A percentile compares a stretch with the other conserved stretches of the same genome.
phyloP scores from a whole-genome alignment of 2,888 invertebrate species.

The Halictus ligatus region DNA sequence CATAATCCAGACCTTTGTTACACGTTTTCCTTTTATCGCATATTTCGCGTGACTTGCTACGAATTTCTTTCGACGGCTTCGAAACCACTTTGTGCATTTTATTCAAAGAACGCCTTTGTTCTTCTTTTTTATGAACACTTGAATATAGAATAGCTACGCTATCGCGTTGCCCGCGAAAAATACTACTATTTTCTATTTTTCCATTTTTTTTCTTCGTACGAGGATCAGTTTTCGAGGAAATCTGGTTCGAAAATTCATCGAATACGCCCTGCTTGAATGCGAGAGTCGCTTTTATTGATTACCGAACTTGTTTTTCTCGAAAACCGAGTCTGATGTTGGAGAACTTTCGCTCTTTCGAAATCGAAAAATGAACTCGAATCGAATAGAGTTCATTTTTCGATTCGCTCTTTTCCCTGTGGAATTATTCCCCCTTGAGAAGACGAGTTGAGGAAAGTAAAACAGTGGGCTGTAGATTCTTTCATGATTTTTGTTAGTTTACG shows the following conservation, averaged over 20 bases:
- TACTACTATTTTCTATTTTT: background rate
- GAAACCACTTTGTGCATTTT: no score
- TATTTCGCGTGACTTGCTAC: background rate
- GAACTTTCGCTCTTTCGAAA: no score
- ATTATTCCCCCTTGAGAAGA: background rate
- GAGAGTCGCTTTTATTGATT: background rate
- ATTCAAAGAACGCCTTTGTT: no score
- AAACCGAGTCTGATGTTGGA: background rate
- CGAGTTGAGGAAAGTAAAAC: background rate
- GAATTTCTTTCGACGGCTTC: background rate
- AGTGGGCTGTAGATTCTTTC: background rate
- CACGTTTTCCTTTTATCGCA: background rate
- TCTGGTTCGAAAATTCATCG: background rate
- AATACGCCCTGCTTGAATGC: background rate
- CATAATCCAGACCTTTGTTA: background rate
- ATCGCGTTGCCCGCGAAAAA: background rate
- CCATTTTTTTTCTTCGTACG: background rate
- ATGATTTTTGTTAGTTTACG: background rate
- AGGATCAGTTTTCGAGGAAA: background rate
- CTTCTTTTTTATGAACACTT: no score
- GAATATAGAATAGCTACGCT: no score
- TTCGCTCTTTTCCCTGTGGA: background rate
- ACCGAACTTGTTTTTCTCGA: background rate
- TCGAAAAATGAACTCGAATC: no score
- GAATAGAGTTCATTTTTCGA: background rate